phyloP scores from a whole-genome alignment of 2,797 vertebrate genomes.

The Melopsittacus undulatus region DNA sequence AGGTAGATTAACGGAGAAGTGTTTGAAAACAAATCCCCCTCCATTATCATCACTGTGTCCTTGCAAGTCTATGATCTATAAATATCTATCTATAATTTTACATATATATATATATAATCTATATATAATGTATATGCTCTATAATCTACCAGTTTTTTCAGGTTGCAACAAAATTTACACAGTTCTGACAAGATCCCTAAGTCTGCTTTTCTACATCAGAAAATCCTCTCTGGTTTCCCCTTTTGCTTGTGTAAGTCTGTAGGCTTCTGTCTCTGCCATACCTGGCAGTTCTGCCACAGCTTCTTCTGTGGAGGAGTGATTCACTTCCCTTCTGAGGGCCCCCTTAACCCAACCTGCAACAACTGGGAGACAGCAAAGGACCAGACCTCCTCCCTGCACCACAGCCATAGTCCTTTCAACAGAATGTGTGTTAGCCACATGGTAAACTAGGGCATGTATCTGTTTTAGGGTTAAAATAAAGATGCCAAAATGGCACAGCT shows the following conservation, averaged over 20 bases:
- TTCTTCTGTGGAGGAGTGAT: background rate
- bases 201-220: background rate
- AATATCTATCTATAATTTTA: no score
- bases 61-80: background rate
- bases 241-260: background rate
- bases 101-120: no score
- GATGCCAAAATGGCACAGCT: background rate
- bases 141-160: background rate
- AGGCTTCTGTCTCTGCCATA: background rate
- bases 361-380: background rate
- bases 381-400: background rate
- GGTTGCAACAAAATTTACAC: background rate
- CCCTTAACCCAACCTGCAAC: background rate
- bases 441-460: background rate
- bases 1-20: background rate
- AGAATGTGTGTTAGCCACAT: background rate
- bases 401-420: background rate
- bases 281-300: background rate
- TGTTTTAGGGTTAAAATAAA: background rate
- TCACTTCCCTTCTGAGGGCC: fast-evolving
- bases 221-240: background rate
- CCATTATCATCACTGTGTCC: background rate
- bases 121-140: background rate
- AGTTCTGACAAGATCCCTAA: background rate
- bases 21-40: background rate